Percentiles rank a stretch among this genome's conserved stretches.
These are phyloP conservation scores for Leptatherina wallacei DNA, from an alignment of 2,797 vertebrate genomes.

Conservation along the genomic window DNA sequence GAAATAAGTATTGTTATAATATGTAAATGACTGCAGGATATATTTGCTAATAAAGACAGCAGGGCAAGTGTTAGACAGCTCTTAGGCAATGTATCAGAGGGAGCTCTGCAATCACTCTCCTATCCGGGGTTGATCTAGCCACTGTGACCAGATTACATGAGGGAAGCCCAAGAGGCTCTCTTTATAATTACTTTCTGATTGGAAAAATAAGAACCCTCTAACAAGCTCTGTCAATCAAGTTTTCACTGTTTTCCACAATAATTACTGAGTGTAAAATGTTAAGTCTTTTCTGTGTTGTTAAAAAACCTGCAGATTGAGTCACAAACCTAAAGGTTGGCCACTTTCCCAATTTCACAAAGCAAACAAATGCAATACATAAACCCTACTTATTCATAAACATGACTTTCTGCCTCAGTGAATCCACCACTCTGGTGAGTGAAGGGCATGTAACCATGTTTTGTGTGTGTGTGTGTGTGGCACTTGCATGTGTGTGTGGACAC, in stretches of 20 bases:
- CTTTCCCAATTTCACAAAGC: conserved; percentile 52
- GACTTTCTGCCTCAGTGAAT: conserved; percentile 46
- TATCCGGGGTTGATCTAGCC: conserved; percentile 72
- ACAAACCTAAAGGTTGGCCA: conserved; percentile 38
- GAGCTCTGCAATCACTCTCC: conserved; percentile 68
- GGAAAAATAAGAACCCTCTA: conserved; percentile 76
- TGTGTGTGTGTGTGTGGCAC: conserved; percentile 5
- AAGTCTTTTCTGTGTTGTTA: conserved; percentile 35
- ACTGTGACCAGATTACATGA: conserved; percentile 76
- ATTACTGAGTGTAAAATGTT: conserved; percentile 47
- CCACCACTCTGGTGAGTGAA: conserved; percentile 23
- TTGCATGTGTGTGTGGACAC: conserved; percentile 12
- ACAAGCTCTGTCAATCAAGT: conserved; percentile 79
- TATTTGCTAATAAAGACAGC: conserved; percentile 60
- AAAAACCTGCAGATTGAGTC: conserved; percentile 25
- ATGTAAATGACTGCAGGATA: conserved; percentile 26
- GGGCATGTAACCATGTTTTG: conserved; percentile 13
- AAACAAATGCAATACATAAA: conserved; percentile 51
- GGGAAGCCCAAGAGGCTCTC: conserved; percentile 68
- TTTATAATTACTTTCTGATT: conserved; percentile 83
- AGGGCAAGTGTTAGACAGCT: conserved; percentile 35
- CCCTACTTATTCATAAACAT: conserved; percentile 55
- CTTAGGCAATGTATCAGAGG: conserved; percentile 42
- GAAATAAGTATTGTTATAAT: conserved; percentile 11
- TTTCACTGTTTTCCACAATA: conserved; percentile 46